Conservation (phyloP, 2,888 invertebrate species). For the Epistrophe grossulariae region DNA sequence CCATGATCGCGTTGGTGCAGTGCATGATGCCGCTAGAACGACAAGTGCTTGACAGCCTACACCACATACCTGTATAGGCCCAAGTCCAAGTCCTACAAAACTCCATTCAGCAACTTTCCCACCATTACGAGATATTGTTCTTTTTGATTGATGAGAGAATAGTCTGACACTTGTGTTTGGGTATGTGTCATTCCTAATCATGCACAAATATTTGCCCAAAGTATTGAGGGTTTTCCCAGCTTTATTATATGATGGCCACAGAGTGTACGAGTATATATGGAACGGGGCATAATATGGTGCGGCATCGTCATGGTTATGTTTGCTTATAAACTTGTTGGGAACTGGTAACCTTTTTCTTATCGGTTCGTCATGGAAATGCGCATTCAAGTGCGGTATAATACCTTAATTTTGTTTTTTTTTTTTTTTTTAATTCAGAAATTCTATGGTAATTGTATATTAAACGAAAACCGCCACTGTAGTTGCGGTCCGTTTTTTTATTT, state of each 20-base stretch:
- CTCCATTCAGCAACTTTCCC: constrained; percentile 66
- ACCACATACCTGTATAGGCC: constrained; percentile 16
- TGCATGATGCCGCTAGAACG: constrained; percentile 33
- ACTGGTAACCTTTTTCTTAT: constrained; percentile 67
- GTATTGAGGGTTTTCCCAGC: constrained; percentile 69
- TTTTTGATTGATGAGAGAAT: constrained; percentile 67
- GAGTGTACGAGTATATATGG: neutral
- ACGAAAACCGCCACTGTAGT: constrained; percentile 62
- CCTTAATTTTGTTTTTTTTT: neutral
- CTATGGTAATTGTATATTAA: constrained; percentile 57
- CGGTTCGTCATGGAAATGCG: constrained; percentile 51
- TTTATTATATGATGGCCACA: constrained; percentile 2
- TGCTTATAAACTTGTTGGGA: constrained; percentile 58
- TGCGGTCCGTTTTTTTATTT: neutral
- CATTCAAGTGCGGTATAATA: constrained; percentile 36
- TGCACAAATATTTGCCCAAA: constrained; percentile 73
- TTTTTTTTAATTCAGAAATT: constrained; percentile 15
- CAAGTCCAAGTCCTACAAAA: constrained; percentile 9
- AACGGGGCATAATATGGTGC: neutral
- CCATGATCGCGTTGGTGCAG: neutral
- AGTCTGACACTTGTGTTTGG: constrained; percentile 41
- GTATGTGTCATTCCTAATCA: constrained; percentile 67
- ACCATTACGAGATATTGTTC: constrained; percentile 64
- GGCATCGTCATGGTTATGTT: constrained; percentile 43
- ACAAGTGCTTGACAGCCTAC: constrained; percentile 67